Conservation (phyloP, 2,113 vertebrate genomes). For the Setophaga coronata region DNA sequence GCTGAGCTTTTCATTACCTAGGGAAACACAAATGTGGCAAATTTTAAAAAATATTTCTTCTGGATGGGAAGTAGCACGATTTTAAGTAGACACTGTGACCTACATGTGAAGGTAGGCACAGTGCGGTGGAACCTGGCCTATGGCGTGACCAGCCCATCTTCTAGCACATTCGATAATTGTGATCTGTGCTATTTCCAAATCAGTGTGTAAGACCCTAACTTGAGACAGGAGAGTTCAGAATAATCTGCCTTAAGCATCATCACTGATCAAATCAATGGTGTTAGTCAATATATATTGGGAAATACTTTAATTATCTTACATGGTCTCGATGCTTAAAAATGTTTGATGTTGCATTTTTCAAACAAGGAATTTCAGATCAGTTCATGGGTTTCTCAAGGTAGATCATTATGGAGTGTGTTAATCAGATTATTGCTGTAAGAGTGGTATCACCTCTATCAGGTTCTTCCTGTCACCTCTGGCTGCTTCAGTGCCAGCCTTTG, state of each 20-base stretch:
- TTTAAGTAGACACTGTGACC: not conserved
- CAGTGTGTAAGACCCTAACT: not conserved
- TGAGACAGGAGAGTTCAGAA: not conserved
- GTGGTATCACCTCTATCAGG: not conserved
- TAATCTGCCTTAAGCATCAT: not conserved
- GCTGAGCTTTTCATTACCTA: not conserved
- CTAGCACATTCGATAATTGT: not conserved
- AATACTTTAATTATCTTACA: not conserved
- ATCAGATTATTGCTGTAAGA: not conserved
- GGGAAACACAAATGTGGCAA: not conserved
- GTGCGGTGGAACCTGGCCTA: fast-evolving
- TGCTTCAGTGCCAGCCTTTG: not conserved
- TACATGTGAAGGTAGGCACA: not conserved
- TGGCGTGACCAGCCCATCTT: fast-evolving
- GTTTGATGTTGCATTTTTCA: not conserved
- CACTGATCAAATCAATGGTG: not conserved
- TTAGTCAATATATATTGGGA: not conserved
- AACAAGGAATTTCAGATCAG: not conserved
- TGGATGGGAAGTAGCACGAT: not conserved
- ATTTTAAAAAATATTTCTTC: not conserved
- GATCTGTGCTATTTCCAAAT: not conserved
- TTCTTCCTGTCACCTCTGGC: not conserved
- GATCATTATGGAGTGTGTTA: not conserved
- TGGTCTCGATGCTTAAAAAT: not conserved
- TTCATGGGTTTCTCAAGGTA: not conserved